Percentiles rank a stretch among this genome's conserved stretches.
These are phyloP conservation scores for Sternarchorhynchus goeldii DNA, from an alignment of 2,797 vertebrate species.

Conservation along the genomic window DNA sequence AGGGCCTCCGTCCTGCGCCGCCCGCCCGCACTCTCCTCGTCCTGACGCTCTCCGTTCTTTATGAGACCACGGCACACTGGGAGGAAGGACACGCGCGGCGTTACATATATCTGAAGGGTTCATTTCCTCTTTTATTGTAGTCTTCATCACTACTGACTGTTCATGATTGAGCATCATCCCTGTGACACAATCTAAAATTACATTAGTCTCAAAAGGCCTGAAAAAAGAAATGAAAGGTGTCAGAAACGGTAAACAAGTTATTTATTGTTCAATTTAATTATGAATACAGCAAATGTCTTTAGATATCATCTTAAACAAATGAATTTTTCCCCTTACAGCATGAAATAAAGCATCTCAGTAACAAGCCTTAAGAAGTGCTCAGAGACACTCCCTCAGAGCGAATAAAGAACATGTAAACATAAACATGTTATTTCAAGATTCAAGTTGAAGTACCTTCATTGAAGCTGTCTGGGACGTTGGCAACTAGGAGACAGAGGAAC, in stretches of 20 bases:
- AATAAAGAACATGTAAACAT: too few species aligned
- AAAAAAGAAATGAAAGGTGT: constrained; percentile 42
- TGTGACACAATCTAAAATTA: constrained; percentile 45
- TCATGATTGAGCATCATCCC: constrained; percentile 43
- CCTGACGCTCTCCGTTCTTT: constrained; percentile 96
- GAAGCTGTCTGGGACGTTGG: constrained; percentile 98
- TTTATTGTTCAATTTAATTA: constrained; percentile 45
- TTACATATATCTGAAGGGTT: not conserved
- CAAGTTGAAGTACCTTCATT: constrained; percentile 83
- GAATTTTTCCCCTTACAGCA: constrained; percentile 44
- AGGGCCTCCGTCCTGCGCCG: constrained; percentile 93
- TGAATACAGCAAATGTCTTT: constrained; percentile 48
- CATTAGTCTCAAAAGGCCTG: constrained; percentile 53
- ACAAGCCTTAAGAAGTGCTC: constrained; percentile 51
- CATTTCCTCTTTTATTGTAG: constrained; percentile 8
- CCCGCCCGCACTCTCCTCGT: constrained; percentile 93
- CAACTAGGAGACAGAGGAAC: constrained; percentile 96
- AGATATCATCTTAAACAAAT: constrained; percentile 49
- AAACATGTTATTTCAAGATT: not conserved
- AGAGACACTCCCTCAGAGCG: not conserved
- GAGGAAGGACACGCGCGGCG: too few species aligned
- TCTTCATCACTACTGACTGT: constrained; percentile 39
- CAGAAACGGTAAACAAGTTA: constrained; percentile 34
- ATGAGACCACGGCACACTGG: constrained; percentile 94
- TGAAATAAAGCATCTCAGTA: constrained; percentile 50